Percentiles rank a stretch among this genome's conserved stretches.
These are phyloP conservation scores for Ciconia boyciana DNA, from an alignment of 2,113 vertebrate species.

Conservation along the genomic window DNA sequence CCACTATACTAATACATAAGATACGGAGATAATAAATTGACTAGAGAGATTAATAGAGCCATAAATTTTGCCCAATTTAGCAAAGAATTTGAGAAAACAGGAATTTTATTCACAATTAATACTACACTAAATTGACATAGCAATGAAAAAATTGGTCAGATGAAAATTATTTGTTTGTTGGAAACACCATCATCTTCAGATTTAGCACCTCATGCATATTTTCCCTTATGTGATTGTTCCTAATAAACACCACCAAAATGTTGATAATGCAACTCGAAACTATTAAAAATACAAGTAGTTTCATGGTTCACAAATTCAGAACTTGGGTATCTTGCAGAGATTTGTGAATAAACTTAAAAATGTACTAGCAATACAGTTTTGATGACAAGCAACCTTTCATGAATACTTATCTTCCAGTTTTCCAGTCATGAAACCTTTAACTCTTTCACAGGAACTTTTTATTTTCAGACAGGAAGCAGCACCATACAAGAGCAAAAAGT, in stretches of 20 bases:
- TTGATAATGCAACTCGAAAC: neutral
- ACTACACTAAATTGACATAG: neutral
- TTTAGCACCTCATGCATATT: neutral
- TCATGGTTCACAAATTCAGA: neutral
- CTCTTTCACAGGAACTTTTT: neutral
- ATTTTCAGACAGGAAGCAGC: neutral
- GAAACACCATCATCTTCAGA: neutral
- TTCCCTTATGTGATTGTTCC: neutral
- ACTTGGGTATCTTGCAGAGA: neutral
- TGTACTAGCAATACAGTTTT: neutral
- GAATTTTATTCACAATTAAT: neutral
- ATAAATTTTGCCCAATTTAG: neutral
- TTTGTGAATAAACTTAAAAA: neutral
- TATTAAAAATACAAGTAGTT: neutral
- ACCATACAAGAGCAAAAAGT: neutral
- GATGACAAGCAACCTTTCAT: neutral
- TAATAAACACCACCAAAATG: neutral
- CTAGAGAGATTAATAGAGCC: neutral
- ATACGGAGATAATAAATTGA: neutral
- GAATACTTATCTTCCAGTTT: neutral
- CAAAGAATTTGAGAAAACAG: neutral
- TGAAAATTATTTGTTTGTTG: neutral
- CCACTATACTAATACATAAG: neutral
- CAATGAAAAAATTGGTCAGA: neutral
- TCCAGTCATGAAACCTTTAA: neutral